A percentile compares a stretch with the other conserved stretches of the same genome.
Evolutionary conservation across 2,888 invertebrate species (phyloP).

Genomic region (Synergus gifuensis): DNA sequence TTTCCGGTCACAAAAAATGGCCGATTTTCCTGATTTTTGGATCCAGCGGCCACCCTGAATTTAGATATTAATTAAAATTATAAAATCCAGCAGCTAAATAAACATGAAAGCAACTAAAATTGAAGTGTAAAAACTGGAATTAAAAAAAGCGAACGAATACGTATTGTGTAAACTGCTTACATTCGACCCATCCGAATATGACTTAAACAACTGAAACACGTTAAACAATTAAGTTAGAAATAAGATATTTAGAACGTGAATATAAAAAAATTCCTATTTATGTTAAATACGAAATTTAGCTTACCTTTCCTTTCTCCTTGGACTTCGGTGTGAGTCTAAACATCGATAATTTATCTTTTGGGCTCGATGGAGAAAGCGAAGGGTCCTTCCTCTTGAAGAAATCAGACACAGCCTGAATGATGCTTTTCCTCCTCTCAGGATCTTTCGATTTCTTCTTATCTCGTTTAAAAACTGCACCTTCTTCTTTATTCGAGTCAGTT

Average conservation of each 20-base stretch:
- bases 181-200: constrained; percentile 77
- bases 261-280: constrained; percentile 9
- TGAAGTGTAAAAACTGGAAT: neutral
- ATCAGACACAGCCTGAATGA: constrained; percentile 90
- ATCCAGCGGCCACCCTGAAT: too few species aligned
- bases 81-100: too few species aligned
- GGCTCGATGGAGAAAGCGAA: constrained; percentile 73
- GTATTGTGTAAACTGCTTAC: constrained; percentile 74
- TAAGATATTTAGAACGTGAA: neutral
- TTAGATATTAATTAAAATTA: too few species aligned
- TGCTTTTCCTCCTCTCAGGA: constrained; percentile 87
- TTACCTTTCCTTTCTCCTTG: constrained; percentile 84
- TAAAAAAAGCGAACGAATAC: constrained; percentile 8
- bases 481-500: constrained; percentile 47
- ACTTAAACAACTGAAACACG: constrained; percentile 76
- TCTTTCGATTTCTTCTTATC: constrained; percentile 81
- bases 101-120: constrained; percentile 7
- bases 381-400: constrained; percentile 88
- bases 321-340: constrained; percentile 82
- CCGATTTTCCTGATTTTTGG: too few species aligned
- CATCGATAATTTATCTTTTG: constrained; percentile 80
- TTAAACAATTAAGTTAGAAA: constrained; percentile 60
- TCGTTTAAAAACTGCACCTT: constrained; percentile 68
- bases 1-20: too few species aligned
- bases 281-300: constrained; percentile 43